Evolutionary conservation across 1,140 invertebrate species (phyloP), one percentile per base, ranked within the genome.

Genomic region (Hirudo medicinalis): DNA sequence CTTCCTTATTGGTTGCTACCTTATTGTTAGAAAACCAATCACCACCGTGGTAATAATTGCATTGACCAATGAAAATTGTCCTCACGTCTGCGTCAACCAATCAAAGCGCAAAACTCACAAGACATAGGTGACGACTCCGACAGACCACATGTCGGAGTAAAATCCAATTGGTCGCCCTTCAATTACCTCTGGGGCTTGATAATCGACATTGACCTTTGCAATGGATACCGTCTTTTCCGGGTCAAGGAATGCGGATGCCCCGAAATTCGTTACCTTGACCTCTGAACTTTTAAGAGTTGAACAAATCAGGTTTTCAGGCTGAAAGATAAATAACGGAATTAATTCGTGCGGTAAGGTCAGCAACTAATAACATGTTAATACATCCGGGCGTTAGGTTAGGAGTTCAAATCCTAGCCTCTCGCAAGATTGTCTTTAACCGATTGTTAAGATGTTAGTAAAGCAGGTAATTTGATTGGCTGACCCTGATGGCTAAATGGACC

Each of bases 81-180:
- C 11, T 49, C 4, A 17, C 43, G 15, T 49, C 43, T 49, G 43
- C 43, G 11, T 17, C 19, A 13, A 32, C 57, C 57, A 63, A 63
- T 63, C 57, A 22, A 13, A 9, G 43, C 9, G 43, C 67, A 54
- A 15, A 17, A 88, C 90, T 91, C 85, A 93, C 88, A 99, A 83
- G 53, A 99, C 94, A 81, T 99, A 99, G 49, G 92, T 88, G 0
- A 99, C 84, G 8, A 99, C 96, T 79, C 96, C 97, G 53, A 95
- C 90, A 55, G 95, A 94, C 96, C 96, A 99, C 96, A 99, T 99
- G 80, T 99, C 96, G 0, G 96, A 99, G 83, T 97, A 98, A 84
- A 98, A 99, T 36, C 97, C 95, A 74, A 99, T 96, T 5, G 94
- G 91, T 83, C 99, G 94, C 40, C 94, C 85, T 78, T 97, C 93